Conservation (phyloP, 2,797 vertebrate species). For the Streptopelia turtur region DNA sequence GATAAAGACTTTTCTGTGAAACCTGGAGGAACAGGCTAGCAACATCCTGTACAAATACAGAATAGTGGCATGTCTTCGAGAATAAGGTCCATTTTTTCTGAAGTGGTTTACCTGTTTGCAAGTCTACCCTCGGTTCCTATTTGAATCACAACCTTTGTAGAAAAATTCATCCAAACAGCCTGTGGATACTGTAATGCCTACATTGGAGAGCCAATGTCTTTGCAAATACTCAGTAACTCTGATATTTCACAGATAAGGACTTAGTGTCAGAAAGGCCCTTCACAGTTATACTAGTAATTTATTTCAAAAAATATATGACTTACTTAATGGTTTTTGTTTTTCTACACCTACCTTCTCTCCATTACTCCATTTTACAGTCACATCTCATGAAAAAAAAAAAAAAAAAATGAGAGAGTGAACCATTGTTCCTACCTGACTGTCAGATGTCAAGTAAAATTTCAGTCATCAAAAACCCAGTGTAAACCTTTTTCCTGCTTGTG, state of each 20-base stretch:
- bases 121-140: neutral
- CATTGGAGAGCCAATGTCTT: neutral
- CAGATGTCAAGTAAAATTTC: neutral
- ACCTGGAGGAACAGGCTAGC: neutral
- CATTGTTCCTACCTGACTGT: neutral
- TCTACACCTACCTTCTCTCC: neutral
- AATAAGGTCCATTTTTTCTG: fast-evolving
- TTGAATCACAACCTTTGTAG: neutral
- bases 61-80: neutral
- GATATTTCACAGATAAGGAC: neutral
- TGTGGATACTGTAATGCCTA: neutral
- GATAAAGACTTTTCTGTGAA: neutral
- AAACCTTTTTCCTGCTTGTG: neutral
- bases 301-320: neutral
- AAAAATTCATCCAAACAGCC: neutral
- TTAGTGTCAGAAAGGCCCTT: neutral
- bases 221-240: neutral
- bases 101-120: neutral
- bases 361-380: neutral
- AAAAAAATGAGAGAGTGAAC: neutral
- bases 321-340: neutral
- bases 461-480: neutral
- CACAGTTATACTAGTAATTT: neutral
- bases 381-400: neutral
- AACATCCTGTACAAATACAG: neutral